Percentiles rank a stretch among this genome's conserved stretches.
phyloP scores from a whole-genome alignment of 2,797 vertebrate species.

The Sus cebifrons region DNA sequence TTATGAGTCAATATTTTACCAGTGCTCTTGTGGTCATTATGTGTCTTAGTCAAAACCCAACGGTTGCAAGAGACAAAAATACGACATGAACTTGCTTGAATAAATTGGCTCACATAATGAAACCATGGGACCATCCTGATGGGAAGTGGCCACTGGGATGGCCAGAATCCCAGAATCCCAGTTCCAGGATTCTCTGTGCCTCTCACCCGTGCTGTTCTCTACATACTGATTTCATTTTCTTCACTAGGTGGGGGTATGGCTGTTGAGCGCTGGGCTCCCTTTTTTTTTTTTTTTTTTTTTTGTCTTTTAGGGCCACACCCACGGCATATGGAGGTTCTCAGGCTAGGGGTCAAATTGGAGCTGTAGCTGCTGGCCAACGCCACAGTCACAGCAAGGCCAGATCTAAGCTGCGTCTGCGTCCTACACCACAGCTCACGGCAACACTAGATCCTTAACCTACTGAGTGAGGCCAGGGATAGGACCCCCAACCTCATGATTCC shows the following conservation, averaged over 20 bases:
- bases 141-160: neutral
- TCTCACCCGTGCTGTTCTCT: neutral
- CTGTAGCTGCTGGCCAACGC: too few species aligned
- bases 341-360: too few species aligned
- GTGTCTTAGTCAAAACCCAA: neutral
- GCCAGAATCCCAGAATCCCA: neutral
- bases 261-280: neutral
- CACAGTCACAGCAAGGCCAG: too few species aligned
- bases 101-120: neutral
- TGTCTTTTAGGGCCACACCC: too few species aligned
- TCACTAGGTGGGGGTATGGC: neutral
- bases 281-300: too few species aligned
- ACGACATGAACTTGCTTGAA: neutral
- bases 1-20: neutral
- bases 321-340: too few species aligned
- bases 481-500: too few species aligned
- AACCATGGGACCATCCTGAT: neutral
- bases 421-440: too few species aligned
- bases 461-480: too few species aligned
- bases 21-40: neutral
- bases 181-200: neutral
- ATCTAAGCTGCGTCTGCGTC: too few species aligned
- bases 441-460: too few species aligned
- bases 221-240: neutral
- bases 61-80: neutral